phyloP scores from a whole-genome alignment of 2,113 vertebrate species.

The Talpa occidentalis region DNA sequence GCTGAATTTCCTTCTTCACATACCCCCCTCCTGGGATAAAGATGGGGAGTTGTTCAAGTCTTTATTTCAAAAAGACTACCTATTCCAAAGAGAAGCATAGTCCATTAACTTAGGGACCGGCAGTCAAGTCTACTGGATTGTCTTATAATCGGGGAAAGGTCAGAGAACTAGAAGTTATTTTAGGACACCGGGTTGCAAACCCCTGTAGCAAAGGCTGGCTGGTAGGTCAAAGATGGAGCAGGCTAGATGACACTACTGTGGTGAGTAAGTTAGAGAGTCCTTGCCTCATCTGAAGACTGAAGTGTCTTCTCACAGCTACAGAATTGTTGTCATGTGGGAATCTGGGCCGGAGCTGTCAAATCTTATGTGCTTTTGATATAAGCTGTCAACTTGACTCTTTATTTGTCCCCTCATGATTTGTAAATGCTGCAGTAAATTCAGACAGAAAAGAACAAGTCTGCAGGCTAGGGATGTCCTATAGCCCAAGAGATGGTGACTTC shows the following conservation, averaged over 20 bases:
- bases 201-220: neutral
- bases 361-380: neutral
- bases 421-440: neutral
- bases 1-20: neutral
- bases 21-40: neutral
- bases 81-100: neutral
- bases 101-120: neutral
- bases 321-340: neutral
- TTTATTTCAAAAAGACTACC: neutral
- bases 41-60: neutral
- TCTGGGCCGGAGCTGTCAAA: no score
- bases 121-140: neutral
- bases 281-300: fast-evolving
- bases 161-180: neutral
- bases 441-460: neutral
- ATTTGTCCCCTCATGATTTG: neutral
- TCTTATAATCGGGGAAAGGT: neutral
- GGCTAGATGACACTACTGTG: fast-evolving
- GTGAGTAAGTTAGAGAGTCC: neutral
- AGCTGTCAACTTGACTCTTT: neutral
- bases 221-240: fast-evolving
- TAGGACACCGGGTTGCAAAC: neutral
- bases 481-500: neutral
- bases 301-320: fast-evolving
- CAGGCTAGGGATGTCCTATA: neutral